These are phyloP conservation scores for Anarrhichthys ocellatus DNA, from an alignment of 2,113 vertebrate species.

Conservation along the genomic window DNA sequence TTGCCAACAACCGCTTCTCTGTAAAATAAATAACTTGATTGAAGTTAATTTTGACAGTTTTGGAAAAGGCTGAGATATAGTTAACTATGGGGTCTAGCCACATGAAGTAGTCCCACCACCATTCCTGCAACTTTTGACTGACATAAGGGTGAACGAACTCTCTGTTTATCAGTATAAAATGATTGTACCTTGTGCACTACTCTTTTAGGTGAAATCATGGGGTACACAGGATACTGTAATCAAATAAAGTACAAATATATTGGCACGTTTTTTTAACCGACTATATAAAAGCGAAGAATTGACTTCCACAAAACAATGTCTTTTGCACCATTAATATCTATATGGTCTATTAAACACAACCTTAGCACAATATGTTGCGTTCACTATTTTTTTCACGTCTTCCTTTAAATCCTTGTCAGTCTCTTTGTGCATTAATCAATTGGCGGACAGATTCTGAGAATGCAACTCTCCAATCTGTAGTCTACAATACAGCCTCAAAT, in stretches of 20 bases:
- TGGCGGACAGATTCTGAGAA: constrained; percentile 27
- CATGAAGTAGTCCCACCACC: background rate
- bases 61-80: background rate
- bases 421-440: constrained; percentile 17
- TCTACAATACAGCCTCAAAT: constrained; percentile 64
- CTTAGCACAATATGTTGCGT: background rate
- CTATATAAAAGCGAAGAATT: background rate
- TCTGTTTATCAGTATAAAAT: background rate
- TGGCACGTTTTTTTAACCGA: background rate
- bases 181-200: background rate
- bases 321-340: background rate
- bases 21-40: no score
- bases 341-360: constrained; percentile 1
- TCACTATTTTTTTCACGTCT: background rate
- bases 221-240: background rate
- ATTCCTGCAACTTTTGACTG: background rate
- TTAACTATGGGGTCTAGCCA: background rate
- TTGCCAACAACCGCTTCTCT: no score
- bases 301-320: background rate
- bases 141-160: background rate
- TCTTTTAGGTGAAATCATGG: background rate
- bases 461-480: constrained; percentile 50
- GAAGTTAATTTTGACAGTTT: background rate
- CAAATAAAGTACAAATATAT: background rate
- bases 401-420: background rate